Evolutionary conservation across 1,140 invertebrate species (phyloP).

Genomic region (Sarcophaga peregrina): DNA sequence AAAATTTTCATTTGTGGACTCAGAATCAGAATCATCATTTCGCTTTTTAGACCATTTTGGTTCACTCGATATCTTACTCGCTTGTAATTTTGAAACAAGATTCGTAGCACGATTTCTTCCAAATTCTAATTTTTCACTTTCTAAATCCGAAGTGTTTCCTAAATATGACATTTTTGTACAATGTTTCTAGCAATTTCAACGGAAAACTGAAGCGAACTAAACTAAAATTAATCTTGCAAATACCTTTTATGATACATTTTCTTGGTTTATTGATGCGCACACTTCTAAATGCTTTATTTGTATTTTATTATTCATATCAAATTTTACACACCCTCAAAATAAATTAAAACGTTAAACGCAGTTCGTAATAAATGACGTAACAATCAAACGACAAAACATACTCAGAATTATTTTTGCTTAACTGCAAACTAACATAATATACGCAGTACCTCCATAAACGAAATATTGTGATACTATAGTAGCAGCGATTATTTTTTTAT

Average conservation of each 20-base stretch:
- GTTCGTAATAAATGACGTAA: no score
- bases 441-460: no score
- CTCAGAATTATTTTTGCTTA: no score
- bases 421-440: no score
- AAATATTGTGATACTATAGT: no score
- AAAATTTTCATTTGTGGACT: conserved; percentile 75
- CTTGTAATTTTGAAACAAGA: conserved; percentile 62
- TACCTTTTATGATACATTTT: conserved; percentile 8
- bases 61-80: conserved; percentile 61
- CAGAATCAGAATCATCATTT: conserved; percentile 73
- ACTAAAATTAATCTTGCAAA: background rate
- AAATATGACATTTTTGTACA: conserved; percentile 58
- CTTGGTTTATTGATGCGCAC: background rate
- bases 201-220: conserved; percentile 6
- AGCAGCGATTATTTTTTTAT: no score
- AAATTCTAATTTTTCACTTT: conserved; percentile 64
- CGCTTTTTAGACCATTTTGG: conserved; percentile 62
- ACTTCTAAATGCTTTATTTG: background rate
- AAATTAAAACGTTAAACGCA: no score
- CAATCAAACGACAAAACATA: no score
- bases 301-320: no score
- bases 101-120: conserved; percentile 56
- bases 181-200: background rate
- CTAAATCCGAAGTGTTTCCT: conserved; percentile 63
- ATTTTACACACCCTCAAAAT: no score